Percentiles rank a stretch among this genome's conserved stretches.
phyloP scores from a whole-genome alignment of 1,140 invertebrate genomes.

The Phymorhynchus buccinoides region DNA sequence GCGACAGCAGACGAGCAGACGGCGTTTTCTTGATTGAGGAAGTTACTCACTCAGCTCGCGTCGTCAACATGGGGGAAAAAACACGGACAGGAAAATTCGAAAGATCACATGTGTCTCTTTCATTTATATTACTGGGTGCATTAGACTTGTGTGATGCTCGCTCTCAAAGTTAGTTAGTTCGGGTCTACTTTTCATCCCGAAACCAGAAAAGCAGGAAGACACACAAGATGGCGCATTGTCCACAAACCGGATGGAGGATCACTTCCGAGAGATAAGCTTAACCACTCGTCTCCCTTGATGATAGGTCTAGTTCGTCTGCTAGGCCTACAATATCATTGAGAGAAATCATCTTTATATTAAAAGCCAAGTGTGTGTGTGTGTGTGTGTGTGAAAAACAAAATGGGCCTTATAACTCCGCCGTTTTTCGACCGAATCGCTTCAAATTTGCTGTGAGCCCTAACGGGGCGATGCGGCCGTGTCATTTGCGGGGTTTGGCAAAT shows the following conservation, averaged over 20 bases:
- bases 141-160: not conserved
- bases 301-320: slow-evolving; percentile 30
- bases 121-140: not conserved
- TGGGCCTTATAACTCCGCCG: not conserved
- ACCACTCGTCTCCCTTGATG: slow-evolving; percentile 14
- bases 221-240: slow-evolving; percentile 27
- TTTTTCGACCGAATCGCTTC: not conserved
- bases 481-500: not conserved
- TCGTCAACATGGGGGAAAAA: not conserved
- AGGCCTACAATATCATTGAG: too few species aligned
- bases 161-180: not conserved
- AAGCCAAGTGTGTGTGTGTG: not conserved
- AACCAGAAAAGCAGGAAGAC: not conserved
- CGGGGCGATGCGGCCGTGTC: not conserved
- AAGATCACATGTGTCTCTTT: not conserved
- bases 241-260: slow-evolving; percentile 20
- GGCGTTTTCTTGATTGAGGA: slow-evolving; percentile 28
- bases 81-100: not conserved
- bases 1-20: slow-evolving; percentile 28
- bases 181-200: not conserved
- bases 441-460: not conserved
- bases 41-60: not conserved
- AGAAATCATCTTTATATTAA: too few species aligned
- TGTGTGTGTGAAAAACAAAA: not conserved
- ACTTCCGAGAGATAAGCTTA: slow-evolving; percentile 6